These are phyloP conservation scores for Apocheima hispidaria DNA, from an alignment of 2,888 invertebrate species.

Conservation along the genomic window DNA sequence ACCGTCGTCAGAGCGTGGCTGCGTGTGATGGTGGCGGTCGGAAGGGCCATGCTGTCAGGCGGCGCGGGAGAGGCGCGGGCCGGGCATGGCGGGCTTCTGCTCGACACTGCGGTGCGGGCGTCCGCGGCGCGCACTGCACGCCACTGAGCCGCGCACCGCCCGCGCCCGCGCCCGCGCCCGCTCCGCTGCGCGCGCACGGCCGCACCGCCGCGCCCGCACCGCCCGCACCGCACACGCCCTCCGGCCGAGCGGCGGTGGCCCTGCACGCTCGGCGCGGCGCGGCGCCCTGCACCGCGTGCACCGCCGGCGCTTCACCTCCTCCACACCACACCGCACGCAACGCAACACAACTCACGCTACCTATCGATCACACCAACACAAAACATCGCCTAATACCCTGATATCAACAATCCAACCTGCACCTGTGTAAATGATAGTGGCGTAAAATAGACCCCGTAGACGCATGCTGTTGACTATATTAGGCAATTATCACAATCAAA, in stretches of 20 bases:
- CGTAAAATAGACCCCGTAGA: neutral
- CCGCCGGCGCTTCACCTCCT: constrained; percentile 25
- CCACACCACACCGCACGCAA: constrained; percentile 62
- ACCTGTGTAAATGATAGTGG: constrained; percentile 15
- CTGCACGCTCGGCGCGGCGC: constrained; percentile 33
- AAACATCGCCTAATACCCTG: constrained; percentile 1
- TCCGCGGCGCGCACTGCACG: constrained; percentile 85
- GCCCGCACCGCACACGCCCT: constrained; percentile 12
- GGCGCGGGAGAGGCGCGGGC: constrained; percentile 84
- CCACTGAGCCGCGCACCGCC: constrained; percentile 79
- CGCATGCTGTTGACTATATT: neutral
- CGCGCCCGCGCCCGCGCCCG: constrained; percentile 71
- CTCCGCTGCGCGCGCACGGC: constrained; percentile 60
- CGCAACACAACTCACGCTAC: constrained; percentile 48
- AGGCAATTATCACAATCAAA: neutral
- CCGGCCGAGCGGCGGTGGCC: constrained; percentile 9
- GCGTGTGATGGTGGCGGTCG: constrained; percentile 85
- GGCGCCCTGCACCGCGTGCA: constrained; percentile 37
- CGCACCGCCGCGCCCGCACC: constrained; percentile 24
- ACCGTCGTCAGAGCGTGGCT: constrained; percentile 86
- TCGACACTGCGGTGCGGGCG: constrained; percentile 85
- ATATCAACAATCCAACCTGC: constrained; percentile 10
- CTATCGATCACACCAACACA: constrained; percentile 12
- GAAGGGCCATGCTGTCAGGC: constrained; percentile 85
- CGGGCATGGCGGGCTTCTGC: constrained; percentile 85